Percentiles rank a stretch among this genome's conserved stretches.
Evolutionary conservation across 2,113 vertebrate species (phyloP).

Genomic region (Cyphomyrus plagiostoma): DNA sequence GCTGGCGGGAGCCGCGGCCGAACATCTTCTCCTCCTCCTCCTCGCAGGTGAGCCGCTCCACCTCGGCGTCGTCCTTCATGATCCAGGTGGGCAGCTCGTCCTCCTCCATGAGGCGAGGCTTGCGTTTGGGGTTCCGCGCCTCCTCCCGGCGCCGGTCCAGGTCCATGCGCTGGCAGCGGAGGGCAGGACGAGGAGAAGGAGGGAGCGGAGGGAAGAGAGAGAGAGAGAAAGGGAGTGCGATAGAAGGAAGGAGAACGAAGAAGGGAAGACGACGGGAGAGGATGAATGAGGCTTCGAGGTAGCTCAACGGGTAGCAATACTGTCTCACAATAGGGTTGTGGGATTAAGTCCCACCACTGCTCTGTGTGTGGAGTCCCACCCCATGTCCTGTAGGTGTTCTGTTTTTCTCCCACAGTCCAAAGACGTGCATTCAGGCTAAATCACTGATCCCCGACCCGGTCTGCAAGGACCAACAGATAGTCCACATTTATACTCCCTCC

Average conservation of each 20-base stretch:
- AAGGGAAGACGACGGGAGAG: not conserved
- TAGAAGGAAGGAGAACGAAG: not conserved
- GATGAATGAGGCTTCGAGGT: not conserved
- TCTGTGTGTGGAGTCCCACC: not conserved
- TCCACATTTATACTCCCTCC: not conserved
- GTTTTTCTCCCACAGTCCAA: not conserved
- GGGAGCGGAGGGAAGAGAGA: not conserved
- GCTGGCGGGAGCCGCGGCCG: slow-evolving; percentile 83
- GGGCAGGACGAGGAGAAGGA: not conserved
- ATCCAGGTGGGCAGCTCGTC: slow-evolving; percentile 90
- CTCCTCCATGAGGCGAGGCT: slow-evolving; percentile 91
- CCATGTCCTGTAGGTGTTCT: not conserved
- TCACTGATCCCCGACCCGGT: not conserved
- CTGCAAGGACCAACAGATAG: not conserved
- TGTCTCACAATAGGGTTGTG: not conserved
- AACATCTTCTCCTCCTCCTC: slow-evolving; percentile 98
- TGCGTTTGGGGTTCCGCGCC: slow-evolving; percentile 87
- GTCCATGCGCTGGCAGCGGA: slow-evolving; percentile 23
- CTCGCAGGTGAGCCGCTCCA: slow-evolving; percentile 87
- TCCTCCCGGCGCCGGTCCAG: slow-evolving; percentile 81
- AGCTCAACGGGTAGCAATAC: not conserved
- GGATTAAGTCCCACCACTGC: not conserved
- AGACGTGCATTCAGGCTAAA: not conserved
- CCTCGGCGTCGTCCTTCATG: slow-evolving; percentile 90
- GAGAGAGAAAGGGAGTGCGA: not conserved